Evolutionary conservation across 2,113 vertebrate genomes (phyloP), one percentile per base, ranked within the genome.

Genomic region (Scartelaos histophorus): DNA sequence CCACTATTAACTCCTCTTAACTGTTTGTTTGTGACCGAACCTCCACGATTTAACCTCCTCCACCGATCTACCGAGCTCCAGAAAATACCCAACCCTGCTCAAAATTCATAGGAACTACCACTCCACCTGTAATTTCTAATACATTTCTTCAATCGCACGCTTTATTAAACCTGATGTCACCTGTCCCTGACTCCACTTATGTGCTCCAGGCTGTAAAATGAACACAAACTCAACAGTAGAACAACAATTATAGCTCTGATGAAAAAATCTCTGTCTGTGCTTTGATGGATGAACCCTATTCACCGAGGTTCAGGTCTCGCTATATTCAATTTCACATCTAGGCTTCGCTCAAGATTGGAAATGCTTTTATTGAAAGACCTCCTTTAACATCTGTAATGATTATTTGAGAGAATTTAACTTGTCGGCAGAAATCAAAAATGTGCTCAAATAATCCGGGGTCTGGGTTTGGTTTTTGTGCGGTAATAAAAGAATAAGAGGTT

Each of bases 1-100:
- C 58, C 21, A 46, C 65, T 15, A 35, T 51, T 78, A 51, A 58
- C 47, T 78, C 15, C 38, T n/a, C 10, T 35, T 64, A 64, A 38
- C 3, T 10, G 34, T 64, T 64, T 64, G 61, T 38, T 35, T 64
- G 61, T 64, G 61, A 10, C 61, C 34, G n/a, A 64, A 21, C n/a
- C 12, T 43, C 4, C 61, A 43, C 61, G 21, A 17, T 38, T 11
- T 13, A 12, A 38, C 17, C 29, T 13, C 17, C 61, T 21, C 6
- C 58, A 21, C 17, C 5, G 61, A 64, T 34, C 61, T 34, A 12
- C 4, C 13, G 16, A 35, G 13, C 29, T 35, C 25, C 25, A 5
- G 16, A 35, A 62, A 19, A n/a, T 64, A 17, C 15, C 17, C 12
- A 4, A 10, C 19, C 19, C 34, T 38, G 10, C n/a, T 64, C 29